Base-by-base conservation (phyloP, 2,888 invertebrate genomes). In the Mantis religiosa region DNA sequence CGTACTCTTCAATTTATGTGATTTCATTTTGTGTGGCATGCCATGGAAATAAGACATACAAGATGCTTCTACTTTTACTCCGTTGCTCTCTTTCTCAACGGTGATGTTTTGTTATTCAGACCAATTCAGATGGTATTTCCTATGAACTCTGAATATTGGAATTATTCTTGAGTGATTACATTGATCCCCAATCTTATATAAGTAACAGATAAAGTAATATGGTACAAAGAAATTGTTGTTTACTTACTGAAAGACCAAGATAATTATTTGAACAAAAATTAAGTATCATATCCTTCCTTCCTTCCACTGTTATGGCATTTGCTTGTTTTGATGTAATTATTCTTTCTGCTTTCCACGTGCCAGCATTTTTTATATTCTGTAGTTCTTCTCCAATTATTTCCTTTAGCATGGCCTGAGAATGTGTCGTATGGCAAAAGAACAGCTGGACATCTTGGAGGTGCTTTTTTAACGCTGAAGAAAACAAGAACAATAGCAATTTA, bases 211-310 rank as follows among this genome's bases (percentile, higher is more conserved):
- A 14, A 34, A 20, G 15, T 34, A n/a, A 87, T n/a, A 34, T 82
- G 41, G 41, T 87, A n/a, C 15, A 88, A 30, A 30, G 4, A 82
- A 86, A 88, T 14, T 28, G 47, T 27, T 27, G 8, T 41, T 28
- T 41, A 89, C 96, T 95, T 93, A 98, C 98, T 91, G 98, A 96
- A 91, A 98, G 93, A 88, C 98, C 98, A 89, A 98, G 94, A 92
- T 98, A 98, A 93, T 98, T 98, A 92, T 98, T 98, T 3, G 98
- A 97, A 92, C 98, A 98, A 93, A 98, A 98, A 93, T 98, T 98
- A 83, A 98, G 94, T 83, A 97, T 95, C 91, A 92, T 90, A 6
- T 82, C 34, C 91, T 94, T 93, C 81, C 94, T 93, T 28, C 96
- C 96, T 91, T 95, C 92, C 1, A 98, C 96, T 82, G 93, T 94